Percentiles rank a stretch among this genome's conserved stretches.
phyloP scores from a whole-genome alignment of 2,113 vertebrate species.

The Oreotrochilus melanogaster region DNA sequence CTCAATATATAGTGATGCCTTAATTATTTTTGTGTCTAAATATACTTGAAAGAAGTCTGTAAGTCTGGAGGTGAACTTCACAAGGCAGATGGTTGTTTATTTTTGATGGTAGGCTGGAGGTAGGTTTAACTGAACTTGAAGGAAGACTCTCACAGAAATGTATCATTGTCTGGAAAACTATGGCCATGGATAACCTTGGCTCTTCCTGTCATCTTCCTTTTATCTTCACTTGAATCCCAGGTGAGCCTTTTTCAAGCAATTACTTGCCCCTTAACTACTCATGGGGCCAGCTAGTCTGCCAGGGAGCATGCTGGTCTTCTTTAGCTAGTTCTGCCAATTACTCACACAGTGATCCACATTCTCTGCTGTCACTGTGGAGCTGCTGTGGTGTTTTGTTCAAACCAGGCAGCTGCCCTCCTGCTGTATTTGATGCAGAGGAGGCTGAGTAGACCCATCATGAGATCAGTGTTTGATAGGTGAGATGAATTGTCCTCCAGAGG shows the following conservation, averaged over 20 bases:
- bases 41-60: constrained; percentile 2
- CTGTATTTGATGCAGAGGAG: neutral
- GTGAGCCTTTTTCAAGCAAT: neutral
- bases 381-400: neutral
- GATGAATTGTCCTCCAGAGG: neutral
- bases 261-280: neutral
- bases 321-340: neutral
- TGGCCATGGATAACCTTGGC: neutral
- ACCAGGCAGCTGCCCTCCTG: neutral
- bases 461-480: neutral
- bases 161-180: neutral
- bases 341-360: too few relatives aligned
- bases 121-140: neutral
- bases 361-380: neutral
- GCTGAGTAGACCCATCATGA: neutral
- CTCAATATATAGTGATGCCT: neutral
- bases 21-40: constrained; percentile 46
- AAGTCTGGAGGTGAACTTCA: neutral
- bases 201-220: neutral
- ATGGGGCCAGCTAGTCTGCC: neutral
- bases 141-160: neutral
- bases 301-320: accelerated
- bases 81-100: neutral
- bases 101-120: neutral
- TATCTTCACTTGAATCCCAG: neutral